Conservation (phyloP, 92 coral and sea anemone genomes). For the Isaurus tuberculatus region DNA sequence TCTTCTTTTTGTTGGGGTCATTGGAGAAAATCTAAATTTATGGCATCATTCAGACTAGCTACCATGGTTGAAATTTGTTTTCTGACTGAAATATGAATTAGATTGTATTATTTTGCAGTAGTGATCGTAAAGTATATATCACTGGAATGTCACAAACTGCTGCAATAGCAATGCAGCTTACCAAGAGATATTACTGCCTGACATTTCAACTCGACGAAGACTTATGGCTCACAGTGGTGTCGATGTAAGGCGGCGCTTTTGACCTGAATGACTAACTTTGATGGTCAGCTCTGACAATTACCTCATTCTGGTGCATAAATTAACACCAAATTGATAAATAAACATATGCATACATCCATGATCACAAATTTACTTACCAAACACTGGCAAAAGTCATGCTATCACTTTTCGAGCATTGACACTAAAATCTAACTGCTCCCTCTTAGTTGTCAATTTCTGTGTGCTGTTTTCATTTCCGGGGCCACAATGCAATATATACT, state of each 20-base stretch:
- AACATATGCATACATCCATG: background rate
- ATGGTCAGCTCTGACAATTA: background rate
- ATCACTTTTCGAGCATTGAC: constrained; percentile 11
- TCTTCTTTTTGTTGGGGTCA: background rate
- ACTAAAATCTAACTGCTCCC: constrained; percentile 26
- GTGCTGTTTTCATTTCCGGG: constrained; percentile 29
- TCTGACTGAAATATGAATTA: constrained; percentile 14
- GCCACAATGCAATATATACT: constrained; percentile 16
- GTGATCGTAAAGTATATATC: constrained; percentile 32
- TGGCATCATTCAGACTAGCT: constrained; percentile 18
- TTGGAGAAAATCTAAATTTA: background rate
- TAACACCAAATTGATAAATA: background rate
- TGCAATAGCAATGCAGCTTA: background rate
- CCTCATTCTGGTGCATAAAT: background rate
- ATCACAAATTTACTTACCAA: constrained; percentile 27
- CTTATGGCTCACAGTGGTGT: background rate
- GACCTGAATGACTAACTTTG: background rate
- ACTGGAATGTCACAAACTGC: background rate
- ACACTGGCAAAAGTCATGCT: background rate
- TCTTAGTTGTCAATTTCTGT: background rate
- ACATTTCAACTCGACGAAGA: background rate
- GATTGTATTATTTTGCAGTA: constrained; percentile 13
- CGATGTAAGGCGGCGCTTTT: background rate
- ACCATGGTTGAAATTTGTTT: constrained; percentile 19
- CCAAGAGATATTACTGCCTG: background rate